Percentiles rank a stretch among this genome's conserved stretches.
Conservation (phyloP, 2,797 vertebrate species). For the Poeciliopsis presidionis region DNA sequence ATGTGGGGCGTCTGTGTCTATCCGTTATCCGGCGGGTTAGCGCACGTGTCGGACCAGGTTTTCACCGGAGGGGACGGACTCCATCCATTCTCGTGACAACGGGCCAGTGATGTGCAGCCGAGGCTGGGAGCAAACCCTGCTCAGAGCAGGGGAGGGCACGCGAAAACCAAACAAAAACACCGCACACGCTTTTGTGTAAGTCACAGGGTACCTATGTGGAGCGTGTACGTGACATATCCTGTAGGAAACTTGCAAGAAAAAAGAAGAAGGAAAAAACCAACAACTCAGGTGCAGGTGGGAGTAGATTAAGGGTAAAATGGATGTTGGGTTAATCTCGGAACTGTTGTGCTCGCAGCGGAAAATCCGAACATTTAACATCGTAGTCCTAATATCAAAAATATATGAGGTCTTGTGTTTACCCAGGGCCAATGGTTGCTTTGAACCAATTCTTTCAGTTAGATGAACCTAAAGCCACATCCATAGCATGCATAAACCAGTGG, state of each 20-base stretch:
- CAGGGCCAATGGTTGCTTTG: background rate
- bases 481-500: background rate
- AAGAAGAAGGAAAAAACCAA: background rate
- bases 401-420: background rate
- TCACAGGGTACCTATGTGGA: background rate
- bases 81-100: conserved; percentile 96
- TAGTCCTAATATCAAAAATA: background rate
- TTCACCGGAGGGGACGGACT: conserved; percentile 87
- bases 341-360: background rate
- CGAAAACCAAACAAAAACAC: background rate
- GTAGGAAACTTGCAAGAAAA: background rate
- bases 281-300: conserved; percentile 1
- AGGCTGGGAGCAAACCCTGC: conserved; percentile 11
- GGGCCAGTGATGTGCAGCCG: conserved; percentile 84
- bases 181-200: background rate
- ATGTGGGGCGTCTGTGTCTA: conserved; percentile 86
- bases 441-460: background rate
- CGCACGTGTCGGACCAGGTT: conserved; percentile 89
- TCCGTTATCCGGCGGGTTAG: conserved; percentile 95
- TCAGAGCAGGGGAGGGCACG: conserved; percentile 5
- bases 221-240: background rate
- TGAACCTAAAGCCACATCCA: background rate
- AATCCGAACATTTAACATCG: background rate
- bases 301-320: background rate
- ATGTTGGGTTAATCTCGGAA: background rate